A percentile compares a stretch with the other conserved stretches of the same genome.
Evolutionary conservation across 2,888 invertebrate genomes (phyloP).

Genomic region (Calameuta pallipes): DNA sequence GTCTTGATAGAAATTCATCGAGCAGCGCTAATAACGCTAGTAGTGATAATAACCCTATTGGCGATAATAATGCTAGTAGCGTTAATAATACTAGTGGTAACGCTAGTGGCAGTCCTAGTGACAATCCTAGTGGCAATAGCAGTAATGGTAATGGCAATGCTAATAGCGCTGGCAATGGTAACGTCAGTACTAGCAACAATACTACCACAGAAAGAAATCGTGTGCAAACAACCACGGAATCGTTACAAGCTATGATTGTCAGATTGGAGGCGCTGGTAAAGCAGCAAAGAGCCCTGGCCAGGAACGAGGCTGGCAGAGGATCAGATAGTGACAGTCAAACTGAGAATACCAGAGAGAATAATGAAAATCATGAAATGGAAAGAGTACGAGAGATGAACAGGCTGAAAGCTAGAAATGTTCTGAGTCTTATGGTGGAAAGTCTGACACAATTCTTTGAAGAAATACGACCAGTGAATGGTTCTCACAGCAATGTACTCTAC

Average conservation of each 20-base stretch:
- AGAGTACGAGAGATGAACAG: constrained; percentile 43
- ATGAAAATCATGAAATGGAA: constrained; percentile 42
- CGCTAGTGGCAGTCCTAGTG: constrained; percentile 56
- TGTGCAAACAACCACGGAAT: constrained; percentile 34
- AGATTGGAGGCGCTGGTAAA: constrained; percentile 45
- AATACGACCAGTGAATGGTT: constrained; percentile 50
- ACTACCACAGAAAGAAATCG: constrained; percentile 23
- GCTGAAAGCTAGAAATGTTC: constrained; percentile 58
- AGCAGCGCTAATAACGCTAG: background rate
- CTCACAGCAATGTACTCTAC: constrained; percentile 47
- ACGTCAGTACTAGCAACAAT: constrained; percentile 49
- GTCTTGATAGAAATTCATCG: background rate
- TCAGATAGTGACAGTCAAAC: constrained; percentile 30
- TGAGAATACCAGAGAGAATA: constrained; percentile 28
- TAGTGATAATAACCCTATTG: background rate
- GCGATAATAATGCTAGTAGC: background rate
- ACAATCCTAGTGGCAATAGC: constrained; percentile 60
- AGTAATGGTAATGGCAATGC: constrained; percentile 21
- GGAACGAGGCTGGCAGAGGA: constrained; percentile 24
- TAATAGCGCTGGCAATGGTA: constrained; percentile 65
- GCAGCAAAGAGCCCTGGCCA: constrained; percentile 41
- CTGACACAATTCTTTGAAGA: constrained; percentile 68
- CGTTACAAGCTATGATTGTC: constrained; percentile 46
- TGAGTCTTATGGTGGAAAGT: constrained; percentile 66
- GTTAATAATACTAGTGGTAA: background rate